A percentile compares a stretch with the other conserved stretches of the same genome.
Conservation (phyloP, 1,140 invertebrate genomes). For the Eciton burchellii region DNA sequence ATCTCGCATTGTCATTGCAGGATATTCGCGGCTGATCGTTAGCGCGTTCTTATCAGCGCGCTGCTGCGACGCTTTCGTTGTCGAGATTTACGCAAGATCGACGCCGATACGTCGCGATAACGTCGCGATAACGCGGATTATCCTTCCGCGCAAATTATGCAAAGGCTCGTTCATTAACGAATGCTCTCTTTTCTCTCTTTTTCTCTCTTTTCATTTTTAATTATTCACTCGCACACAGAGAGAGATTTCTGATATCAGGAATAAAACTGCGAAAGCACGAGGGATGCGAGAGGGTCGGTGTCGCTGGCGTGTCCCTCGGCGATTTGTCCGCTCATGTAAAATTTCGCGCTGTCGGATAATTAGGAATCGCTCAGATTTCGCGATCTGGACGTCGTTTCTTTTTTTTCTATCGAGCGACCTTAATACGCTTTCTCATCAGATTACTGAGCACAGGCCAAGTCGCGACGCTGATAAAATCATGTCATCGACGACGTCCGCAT, state of each 20-base stretch:
- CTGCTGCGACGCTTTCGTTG: constrained; percentile 7
- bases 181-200: too few species aligned
- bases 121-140: neutral
- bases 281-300: neutral
- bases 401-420: constrained; percentile 47
- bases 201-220: neutral
- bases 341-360: constrained; percentile 30
- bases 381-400: constrained; percentile 14
- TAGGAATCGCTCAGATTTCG: constrained; percentile 50
- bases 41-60: constrained; percentile 34
- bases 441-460: neutral
- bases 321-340: constrained; percentile 38
- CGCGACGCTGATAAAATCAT: neutral
- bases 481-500: too few species aligned
- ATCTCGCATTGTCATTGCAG: constrained; percentile 31
- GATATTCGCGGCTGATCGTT: constrained; percentile 10
- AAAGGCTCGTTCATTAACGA: neutral
- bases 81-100: neutral
- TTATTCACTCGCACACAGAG: neutral
- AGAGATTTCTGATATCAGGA: neutral
- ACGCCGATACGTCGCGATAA: constrained; percentile 2
- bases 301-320: constrained; percentile 33
- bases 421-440: neutral
- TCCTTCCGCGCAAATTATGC: neutral
- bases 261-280: neutral